phyloP scores from a whole-genome alignment of 37 sponge, comb jelly and placozoan genomes.

The Spongilla lacustris region DNA sequence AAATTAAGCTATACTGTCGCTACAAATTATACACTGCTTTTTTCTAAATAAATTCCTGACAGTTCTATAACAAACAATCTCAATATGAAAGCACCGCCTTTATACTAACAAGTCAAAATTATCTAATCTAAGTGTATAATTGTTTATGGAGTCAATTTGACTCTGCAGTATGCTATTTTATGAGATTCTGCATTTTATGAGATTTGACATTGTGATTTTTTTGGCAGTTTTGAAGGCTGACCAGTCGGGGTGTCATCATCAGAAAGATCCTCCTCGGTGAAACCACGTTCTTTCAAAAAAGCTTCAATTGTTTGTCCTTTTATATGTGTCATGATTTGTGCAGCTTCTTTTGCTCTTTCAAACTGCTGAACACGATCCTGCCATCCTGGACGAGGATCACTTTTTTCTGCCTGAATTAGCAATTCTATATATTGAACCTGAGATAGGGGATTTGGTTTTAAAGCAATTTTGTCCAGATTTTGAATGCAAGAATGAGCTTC shows the following conservation, averaged over 20 bases:
- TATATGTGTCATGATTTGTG: neutral
- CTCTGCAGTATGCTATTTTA: no score
- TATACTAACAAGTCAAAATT: no score
- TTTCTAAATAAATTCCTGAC: no score
- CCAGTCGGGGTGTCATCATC: neutral
- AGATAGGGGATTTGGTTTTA: neutral
- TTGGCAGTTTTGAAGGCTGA: neutral
- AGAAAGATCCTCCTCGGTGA: neutral
- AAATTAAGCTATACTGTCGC: no score
- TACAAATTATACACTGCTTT: no score
- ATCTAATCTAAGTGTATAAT: no score
- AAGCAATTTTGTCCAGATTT: neutral
- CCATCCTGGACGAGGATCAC: neutral
- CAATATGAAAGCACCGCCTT: no score
- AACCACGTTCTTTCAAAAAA: neutral
- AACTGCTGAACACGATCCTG: neutral
- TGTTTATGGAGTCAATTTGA: no score
- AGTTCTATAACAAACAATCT: no score
- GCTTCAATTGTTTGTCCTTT: neutral
- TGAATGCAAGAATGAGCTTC: neutral
- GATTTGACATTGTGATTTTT: neutral
- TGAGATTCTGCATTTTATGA: no score
- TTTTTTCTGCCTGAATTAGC: neutral
- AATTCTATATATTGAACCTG: neutral
- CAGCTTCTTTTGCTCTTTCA: neutral